phyloP scores from a whole-genome alignment of 2,797 vertebrate species.

The Ficedula albicollis region DNA sequence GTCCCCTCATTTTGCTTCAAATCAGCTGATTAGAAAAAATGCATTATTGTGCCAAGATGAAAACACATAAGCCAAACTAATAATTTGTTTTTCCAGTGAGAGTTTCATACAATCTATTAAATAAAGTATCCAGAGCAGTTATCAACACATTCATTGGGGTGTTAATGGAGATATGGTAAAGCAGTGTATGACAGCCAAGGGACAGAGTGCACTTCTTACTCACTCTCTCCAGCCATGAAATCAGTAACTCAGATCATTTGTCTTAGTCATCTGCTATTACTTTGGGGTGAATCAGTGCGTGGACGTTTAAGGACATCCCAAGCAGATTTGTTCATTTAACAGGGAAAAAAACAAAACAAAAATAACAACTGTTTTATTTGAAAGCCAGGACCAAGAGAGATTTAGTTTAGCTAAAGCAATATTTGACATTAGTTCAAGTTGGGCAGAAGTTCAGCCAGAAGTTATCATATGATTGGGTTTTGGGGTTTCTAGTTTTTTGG shows the following conservation, averaged over 20 bases:
- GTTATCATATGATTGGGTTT: conserved; percentile 68
- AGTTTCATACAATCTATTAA: conserved; percentile 3
- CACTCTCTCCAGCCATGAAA: conserved; percentile 34
- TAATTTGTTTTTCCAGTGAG: conserved; percentile 16
- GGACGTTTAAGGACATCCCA: conserved; percentile 2
- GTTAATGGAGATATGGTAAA: conserved; percentile 9
- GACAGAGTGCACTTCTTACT: conserved; percentile 38
- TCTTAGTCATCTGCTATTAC: conserved; percentile 31
- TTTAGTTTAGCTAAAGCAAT: conserved; percentile 14
- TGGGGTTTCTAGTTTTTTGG: conserved; percentile 35
- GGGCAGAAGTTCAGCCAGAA: conserved; percentile 61
- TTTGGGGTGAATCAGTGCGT: conserved; percentile 5
- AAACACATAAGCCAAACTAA: neutral
- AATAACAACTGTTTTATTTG: conserved; percentile 43
- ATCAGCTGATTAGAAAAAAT: conserved; percentile 39
- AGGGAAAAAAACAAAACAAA: conserved; percentile 33
- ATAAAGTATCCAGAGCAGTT: neutral
- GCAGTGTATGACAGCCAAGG: conserved; percentile 7
- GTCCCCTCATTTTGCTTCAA: neutral
- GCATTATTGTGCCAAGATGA: neutral
- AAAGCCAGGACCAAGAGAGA: conserved; percentile 21
- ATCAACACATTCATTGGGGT: neutral
- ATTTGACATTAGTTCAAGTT: conserved; percentile 44
- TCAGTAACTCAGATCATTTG: conserved; percentile 25
- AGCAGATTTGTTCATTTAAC: conserved; percentile 29